Evolutionary conservation across 1,140 invertebrate species (phyloP), one percentile per base, ranked within the genome.

Genomic region (Episyrphus balteatus): DNA sequence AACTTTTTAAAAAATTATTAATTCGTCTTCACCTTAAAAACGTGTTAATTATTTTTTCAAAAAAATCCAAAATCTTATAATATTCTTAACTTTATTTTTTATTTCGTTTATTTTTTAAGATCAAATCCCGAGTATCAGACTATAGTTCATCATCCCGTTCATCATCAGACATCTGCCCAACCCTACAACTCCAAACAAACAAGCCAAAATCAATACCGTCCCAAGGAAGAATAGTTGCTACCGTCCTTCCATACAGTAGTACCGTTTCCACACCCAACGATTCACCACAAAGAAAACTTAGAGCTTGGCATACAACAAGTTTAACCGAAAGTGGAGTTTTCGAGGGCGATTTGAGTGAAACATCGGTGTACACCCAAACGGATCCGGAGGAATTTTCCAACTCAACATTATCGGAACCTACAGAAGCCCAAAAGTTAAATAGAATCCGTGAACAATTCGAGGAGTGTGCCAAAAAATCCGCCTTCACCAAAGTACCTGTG

Each of bases 251-350:
- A 36, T 68, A 68, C 17, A 67, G 47, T 21, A 56, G 61, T 55
- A 47, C 56, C 19, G 55, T 57, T 41, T 56, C 61, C 51, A 57
- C 50, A 42, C 55, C 54, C 37, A 50, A 43, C 12, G 53, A 57
- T 31, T 51, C 50, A 10, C 50, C 54, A 19, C 34, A 46, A 33
- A 44, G 30, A 32, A 48, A 45, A 6, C 18, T 13, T 5, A 47
- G 53, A 42, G 47, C 54, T 36, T 66, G 62, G 63, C 58, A 61
- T 31, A 63, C 49, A 18, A 61, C 56, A 38, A 66, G 69, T 46
- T 59, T 82, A 17, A 79, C 79, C 59, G 79, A 82, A 53, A 80
- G 78, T 53, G 79, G 79, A 21, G 80, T 82, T 47, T 82, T 81
- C 55, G 79, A 81, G 54, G 71, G 62, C 13, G 62, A 68, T 18